Percentiles rank a stretch among this genome's conserved stretches.
Evolutionary conservation across 2,888 invertebrate species (phyloP).

Genomic region (Pseudanteris insignis): DNA sequence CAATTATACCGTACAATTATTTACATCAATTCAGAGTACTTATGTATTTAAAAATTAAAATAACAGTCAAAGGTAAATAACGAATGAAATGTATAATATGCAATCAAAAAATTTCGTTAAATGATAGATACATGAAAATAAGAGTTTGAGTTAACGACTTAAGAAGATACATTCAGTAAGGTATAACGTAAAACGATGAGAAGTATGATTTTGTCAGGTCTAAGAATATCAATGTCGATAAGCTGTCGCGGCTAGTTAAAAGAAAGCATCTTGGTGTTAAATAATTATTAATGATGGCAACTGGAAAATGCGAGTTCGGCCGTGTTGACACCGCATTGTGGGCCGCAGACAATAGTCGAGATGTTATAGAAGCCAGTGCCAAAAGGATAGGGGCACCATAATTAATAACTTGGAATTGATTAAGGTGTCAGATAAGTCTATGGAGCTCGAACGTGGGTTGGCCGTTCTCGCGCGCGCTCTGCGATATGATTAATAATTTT

Average conservation of each 20-base stretch:
- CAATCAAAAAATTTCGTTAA: too few species aligned
- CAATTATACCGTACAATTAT: too few species aligned
- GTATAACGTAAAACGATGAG: too few species aligned
- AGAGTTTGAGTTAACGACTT: too few species aligned
- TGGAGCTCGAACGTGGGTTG: conserved; percentile 54
- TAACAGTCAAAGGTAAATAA: too few species aligned
- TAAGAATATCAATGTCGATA: conserved; percentile 27
- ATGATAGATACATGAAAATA: too few species aligned
- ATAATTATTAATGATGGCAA: conserved; percentile 60
- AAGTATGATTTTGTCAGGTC: conserved; percentile 7
- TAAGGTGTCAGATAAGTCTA: conserved; percentile 66
- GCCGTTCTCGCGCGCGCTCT: conserved; percentile 50
- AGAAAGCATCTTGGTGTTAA: conserved; percentile 45
- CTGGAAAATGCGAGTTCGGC: conserved; percentile 55
- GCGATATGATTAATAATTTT: conserved; percentile 65
- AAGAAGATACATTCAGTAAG: too few species aligned
- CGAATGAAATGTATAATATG: too few species aligned
- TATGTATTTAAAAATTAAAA: too few species aligned
- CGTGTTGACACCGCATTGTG: conserved; percentile 60
- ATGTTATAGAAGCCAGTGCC: conserved; percentile 49
- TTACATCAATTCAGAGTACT: too few species aligned
- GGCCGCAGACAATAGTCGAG: conserved; percentile 52
- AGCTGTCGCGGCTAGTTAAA: conserved; percentile 30
- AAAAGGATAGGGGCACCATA: conserved; percentile 52
- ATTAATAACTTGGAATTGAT: conserved; percentile 64